A percentile compares a stretch with the other conserved stretches of the same genome.
These are phyloP conservation scores for Gila orcuttii DNA, from an alignment of 2,113 vertebrate species.

Conservation along the genomic window DNA sequence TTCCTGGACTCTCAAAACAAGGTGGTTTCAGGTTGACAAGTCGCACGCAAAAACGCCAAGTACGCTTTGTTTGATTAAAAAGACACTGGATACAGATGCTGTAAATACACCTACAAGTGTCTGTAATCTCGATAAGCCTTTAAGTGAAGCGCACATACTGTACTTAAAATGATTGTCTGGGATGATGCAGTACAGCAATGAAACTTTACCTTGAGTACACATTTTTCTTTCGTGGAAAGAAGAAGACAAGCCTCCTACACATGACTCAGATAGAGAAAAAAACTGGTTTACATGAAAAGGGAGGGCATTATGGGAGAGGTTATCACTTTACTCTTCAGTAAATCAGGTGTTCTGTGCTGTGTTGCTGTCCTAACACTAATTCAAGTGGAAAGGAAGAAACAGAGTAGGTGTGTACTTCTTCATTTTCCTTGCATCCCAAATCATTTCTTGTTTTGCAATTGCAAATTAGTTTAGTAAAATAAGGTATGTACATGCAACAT, in stretches of 20 bases:
- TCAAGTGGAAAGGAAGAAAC: conserved; percentile 21
- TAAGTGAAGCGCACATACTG: neutral
- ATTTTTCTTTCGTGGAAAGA: neutral
- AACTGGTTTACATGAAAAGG: conserved; percentile 27
- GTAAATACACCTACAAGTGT: conserved; percentile 11
- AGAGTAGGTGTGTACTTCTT: conserved; percentile 20
- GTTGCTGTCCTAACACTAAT: neutral
- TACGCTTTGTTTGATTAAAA: neutral
- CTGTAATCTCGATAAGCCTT: conserved; percentile 19
- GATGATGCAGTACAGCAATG: neutral
- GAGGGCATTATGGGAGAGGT: conserved; percentile 23
- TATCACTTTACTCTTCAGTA: conserved; percentile 27
- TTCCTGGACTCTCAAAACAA: conserved; percentile 36
- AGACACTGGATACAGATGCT: conserved; percentile 3
- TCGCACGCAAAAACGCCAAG: neutral
- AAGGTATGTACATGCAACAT: conserved; percentile 20
- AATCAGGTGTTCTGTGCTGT: neutral
- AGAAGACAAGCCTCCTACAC: neutral
- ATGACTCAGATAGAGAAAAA: conserved; percentile 27
- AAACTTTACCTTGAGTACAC: conserved; percentile 16
- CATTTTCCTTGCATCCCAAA: neutral
- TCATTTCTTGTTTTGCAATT: conserved; percentile 26
- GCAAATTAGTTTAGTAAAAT: conserved; percentile 5
- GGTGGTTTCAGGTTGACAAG: conserved; percentile 32
- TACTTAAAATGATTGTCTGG: conserved; percentile 7